These are phyloP conservation scores for Apostichopus californicus DNA, from an alignment of 35 echinoderm and acorn worm genomes.

Conservation along the genomic window DNA sequence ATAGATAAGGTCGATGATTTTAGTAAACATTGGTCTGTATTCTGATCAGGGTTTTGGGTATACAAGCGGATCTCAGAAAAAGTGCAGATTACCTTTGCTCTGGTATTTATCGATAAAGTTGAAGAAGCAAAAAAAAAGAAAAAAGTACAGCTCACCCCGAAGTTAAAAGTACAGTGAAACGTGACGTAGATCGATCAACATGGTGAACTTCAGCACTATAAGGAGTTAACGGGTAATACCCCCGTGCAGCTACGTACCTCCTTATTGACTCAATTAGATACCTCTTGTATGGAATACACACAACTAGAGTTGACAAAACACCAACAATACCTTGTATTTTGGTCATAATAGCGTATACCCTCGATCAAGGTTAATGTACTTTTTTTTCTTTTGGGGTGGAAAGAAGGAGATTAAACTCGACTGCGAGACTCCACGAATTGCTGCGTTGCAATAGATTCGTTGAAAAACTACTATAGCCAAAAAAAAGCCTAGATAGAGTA, in stretches of 20 bases:
- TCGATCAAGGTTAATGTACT: slow-evolving; percentile 23
- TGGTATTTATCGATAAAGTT: background rate
- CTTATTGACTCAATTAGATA: slow-evolving; percentile 39
- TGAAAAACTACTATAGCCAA: background rate
- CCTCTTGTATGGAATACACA: background rate
- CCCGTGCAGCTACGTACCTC: background rate
- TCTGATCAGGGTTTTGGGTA: background rate
- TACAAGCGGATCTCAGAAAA: background rate
- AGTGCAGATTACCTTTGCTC: slow-evolving; percentile 9
- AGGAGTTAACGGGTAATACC: slow-evolving; percentile 27
- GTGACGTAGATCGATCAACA: background rate
- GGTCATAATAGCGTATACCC: background rate
- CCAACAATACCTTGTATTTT: background rate
- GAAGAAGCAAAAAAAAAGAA: background rate
- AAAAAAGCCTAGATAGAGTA: background rate
- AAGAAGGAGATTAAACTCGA: background rate
- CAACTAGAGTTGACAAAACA: slow-evolving; percentile 20
- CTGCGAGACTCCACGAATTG: background rate
- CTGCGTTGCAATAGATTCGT: background rate
- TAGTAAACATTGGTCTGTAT: background rate
- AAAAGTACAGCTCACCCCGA: slow-evolving; percentile 37
- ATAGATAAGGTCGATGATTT: background rate
- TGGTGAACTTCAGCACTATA: background rate
- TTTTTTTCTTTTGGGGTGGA: slow-evolving; percentile 26
- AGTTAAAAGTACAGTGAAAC: background rate